Evolutionary conservation across 2,888 invertebrate species (phyloP).

Genomic region (Corbicula japonica): DNA sequence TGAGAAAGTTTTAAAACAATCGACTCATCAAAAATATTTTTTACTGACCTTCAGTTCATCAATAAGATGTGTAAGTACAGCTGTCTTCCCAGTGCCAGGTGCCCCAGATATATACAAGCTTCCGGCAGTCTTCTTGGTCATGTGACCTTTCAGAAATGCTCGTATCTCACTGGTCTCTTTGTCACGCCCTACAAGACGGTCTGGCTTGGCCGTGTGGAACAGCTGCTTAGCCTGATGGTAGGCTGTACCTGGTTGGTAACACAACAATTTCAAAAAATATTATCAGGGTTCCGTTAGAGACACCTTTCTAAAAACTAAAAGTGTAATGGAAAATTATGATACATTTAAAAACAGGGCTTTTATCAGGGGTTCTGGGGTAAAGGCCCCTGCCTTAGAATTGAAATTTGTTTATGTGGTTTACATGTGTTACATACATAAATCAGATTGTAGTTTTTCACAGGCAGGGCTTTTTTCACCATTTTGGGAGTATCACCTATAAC

Average conservation of each 20-base stretch:
- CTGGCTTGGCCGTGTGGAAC: slow-evolving; percentile 88
- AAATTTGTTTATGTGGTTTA: too few relatives aligned
- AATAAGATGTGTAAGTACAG: slow-evolving; percentile 92
- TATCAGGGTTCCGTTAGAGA: too few relatives aligned
- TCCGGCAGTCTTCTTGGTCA: slow-evolving; percentile 90
- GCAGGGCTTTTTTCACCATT: too few relatives aligned
- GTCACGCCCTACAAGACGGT: slow-evolving; percentile 91
- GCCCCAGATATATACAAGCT: slow-evolving; percentile 98
- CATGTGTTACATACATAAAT: too few relatives aligned
- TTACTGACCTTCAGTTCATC: slow-evolving; percentile 89
- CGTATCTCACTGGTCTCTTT: slow-evolving; percentile 91
- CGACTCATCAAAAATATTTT: background rate
- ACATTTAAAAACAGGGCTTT: too few relatives aligned
- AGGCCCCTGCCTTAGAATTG: too few relatives aligned
- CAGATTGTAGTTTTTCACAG: too few relatives aligned
- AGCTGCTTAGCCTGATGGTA: slow-evolving; percentile 87
- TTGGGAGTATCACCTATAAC: too few relatives aligned
- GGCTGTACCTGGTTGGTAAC: slow-evolving; percentile 68
- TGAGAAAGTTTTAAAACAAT: background rate
- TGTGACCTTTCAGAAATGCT: slow-evolving; percentile 90
- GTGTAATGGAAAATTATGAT: too few relatives aligned
- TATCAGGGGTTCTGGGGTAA: too few relatives aligned
- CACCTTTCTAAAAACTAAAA: too few relatives aligned
- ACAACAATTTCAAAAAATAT: too few relatives aligned
- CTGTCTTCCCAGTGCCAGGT: slow-evolving; percentile 99